These are phyloP conservation scores for Campylomormyrus tamandua DNA, from an alignment of 2,113 vertebrate genomes.

Conservation along the genomic window DNA sequence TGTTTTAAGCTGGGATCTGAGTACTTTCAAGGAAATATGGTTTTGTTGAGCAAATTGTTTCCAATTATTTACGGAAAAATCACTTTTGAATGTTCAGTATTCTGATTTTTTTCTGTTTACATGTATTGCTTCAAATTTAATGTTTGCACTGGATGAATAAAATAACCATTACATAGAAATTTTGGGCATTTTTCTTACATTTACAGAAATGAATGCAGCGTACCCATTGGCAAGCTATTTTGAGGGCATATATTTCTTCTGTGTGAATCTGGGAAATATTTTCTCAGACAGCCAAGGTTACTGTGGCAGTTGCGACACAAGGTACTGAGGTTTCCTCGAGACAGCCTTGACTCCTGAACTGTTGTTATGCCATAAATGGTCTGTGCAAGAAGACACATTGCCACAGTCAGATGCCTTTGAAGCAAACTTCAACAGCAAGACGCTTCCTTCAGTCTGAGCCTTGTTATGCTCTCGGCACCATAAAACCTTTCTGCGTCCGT, in stretches of 20 bases:
- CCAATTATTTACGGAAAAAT: not conserved
- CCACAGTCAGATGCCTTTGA: not conserved
- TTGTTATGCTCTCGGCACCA: not conserved
- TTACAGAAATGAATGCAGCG: not conserved
- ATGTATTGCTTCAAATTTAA: not conserved
- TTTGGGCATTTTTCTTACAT: not conserved
- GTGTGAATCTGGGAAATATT: not conserved
- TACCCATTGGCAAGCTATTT: not conserved
- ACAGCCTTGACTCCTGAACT: not conserved
- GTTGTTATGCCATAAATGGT: not conserved
- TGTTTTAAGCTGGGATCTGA: not conserved
- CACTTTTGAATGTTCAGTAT: not conserved
- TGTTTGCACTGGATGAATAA: not conserved
- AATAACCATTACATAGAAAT: not conserved
- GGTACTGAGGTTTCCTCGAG: not conserved
- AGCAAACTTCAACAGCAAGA: not conserved
- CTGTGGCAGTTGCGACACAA: not conserved
- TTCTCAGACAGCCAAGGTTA: not conserved
- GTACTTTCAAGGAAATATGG: not conserved
- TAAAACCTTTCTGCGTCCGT: constrained; percentile 19
- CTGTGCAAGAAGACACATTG: not conserved
- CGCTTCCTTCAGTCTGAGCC: not conserved
- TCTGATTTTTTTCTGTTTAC: not conserved
- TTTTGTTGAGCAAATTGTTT: not conserved
- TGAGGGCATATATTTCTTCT: not conserved